Conservation (phyloP, 2,888 invertebrate genomes). For the Eupithecia vulgata region DNA sequence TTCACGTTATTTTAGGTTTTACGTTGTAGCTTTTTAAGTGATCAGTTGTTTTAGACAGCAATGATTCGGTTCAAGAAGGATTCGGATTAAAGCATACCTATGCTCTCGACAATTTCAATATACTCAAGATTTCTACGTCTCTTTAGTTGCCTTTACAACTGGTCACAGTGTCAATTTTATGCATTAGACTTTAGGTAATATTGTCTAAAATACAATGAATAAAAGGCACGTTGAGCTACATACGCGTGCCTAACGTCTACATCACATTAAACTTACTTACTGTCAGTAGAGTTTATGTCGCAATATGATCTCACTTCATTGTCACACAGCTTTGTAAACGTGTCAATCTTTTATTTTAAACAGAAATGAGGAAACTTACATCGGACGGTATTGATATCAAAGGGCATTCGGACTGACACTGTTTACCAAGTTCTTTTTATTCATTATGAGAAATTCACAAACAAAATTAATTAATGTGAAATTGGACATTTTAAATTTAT, state of each 20-base stretch:
- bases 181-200: slow-evolving; percentile 38
- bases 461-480: slow-evolving; percentile 65
- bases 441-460: slow-evolving; percentile 65
- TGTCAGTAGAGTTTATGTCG: slow-evolving; percentile 80
- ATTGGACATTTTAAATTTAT: slow-evolving; percentile 40
- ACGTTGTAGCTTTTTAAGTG: slow-evolving; percentile 22
- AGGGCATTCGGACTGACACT: slow-evolving; percentile 57
- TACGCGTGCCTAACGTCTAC: slow-evolving; percentile 25
- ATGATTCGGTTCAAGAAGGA: background rate
- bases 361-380: slow-evolving; percentile 27
- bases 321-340: slow-evolving; percentile 73
- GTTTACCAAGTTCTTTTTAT: slow-evolving; percentile 64
- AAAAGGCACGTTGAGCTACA: slow-evolving; percentile 1
- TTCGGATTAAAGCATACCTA: background rate
- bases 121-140: background rate
- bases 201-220: slow-evolving; percentile 24
- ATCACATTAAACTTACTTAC: slow-evolving; percentile 67
- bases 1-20: slow-evolving; percentile 22
- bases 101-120: background rate
- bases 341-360: slow-evolving; percentile 52
- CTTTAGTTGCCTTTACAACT: slow-evolving; percentile 16
- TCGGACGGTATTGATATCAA: slow-evolving; percentile 34
- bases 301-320: slow-evolving; percentile 82
- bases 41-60: slow-evolving; percentile 18
- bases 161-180: slow-evolving; percentile 27